Base-by-base conservation (phyloP, 2,113 vertebrate species). In the Rhineura floridana region DNA sequence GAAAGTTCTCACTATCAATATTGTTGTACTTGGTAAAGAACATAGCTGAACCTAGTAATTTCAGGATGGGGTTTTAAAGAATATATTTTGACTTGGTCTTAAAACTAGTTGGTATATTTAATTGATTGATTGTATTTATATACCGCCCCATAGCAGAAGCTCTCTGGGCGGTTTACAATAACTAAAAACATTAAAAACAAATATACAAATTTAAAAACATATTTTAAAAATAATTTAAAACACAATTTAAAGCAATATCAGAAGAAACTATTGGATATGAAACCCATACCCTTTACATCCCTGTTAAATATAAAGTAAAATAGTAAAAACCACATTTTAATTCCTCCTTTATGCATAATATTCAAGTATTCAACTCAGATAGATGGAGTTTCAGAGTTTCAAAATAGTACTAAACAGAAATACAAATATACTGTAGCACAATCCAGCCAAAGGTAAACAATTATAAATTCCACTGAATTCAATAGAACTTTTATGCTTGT, bases 1-100 rank as follows among this genome's bases (percentile, higher is more conserved):
- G 39, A 44, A 85, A 59, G 84, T 73, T 84, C 69, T 84, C 33
- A 75, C 69, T 73, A 28, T 59, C 42, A 85, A 59, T 75, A 75
- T 85, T n/a, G n/a, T 25, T 75, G 72, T n/a, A 30, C 42, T 44
- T 62, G 55, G 17, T 21, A 42, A 59, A 52, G 8, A 85, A 73
- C 5, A 85, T 8, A 75, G 8, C 21, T 75, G 25, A 55, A 30
- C n/a, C 83, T 73, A 85, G 12, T 46, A 42, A 39, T 75, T 75
- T 85, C 69, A 75, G 46, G 12, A 7, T 59, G 36, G 50, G 36
- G 44, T 83, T 63, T 83, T 83, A 23, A n/a, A 70, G 21, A 65
- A 50, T 30, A 42, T 2, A 63, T 36, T 42, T 67, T 30, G 25
- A 25, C 39, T 28, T 4, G 36, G 12, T 79, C 79, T 81, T 63